Evolutionary conservation across 2,113 vertebrate species (phyloP), one percentile per base, ranked within the genome.

Genomic region (Notiomystis cincta): DNA sequence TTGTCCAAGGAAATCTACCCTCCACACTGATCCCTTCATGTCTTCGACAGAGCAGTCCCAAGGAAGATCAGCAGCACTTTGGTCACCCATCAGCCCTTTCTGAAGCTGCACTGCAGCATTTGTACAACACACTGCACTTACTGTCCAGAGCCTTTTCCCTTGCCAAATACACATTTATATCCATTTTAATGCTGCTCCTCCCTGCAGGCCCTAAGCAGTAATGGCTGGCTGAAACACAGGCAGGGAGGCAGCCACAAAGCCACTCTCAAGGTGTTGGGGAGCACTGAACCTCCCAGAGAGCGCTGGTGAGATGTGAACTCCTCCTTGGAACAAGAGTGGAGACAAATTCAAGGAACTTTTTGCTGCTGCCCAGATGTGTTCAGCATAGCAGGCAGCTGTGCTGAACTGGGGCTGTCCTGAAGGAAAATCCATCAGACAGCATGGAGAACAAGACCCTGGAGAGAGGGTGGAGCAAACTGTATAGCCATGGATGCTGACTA

Each of bases 1-100:
- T 81, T 77, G 60, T 64, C 77, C 54, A 48, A 61, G 58, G 62
- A 94, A 94, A 81, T 82, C 87, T 77, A 65, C 38, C 21, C 42
- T 50, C 72, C 44, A 67, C 54, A 28, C 9, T 4, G 23, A 38
- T 42, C 13, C 30, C 45, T 84, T 76, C 28, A 0, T 9, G 9
- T 38, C 9, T 38, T 23, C 67, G 54, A 60, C 27, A 48, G 20
- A 80, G 27, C 2, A 5, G 44, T 48, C 6, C 45, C 70, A 44
- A 47, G 44, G 22, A 65, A 61, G 23, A 35, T 3, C 60, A 64
- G 22, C 10, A 82, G 83, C n/a, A 11, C 25, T 70, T n/a, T 6
- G 40, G 56, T 45, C 56, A 42, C 37, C 4, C 3, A 4, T 14
- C 44, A 51, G 45, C 9, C 28, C 53, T 53, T 56, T 17, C 40